Conservation (phyloP, 2,113 vertebrate genomes). For the Polyodon spathula region DNA sequence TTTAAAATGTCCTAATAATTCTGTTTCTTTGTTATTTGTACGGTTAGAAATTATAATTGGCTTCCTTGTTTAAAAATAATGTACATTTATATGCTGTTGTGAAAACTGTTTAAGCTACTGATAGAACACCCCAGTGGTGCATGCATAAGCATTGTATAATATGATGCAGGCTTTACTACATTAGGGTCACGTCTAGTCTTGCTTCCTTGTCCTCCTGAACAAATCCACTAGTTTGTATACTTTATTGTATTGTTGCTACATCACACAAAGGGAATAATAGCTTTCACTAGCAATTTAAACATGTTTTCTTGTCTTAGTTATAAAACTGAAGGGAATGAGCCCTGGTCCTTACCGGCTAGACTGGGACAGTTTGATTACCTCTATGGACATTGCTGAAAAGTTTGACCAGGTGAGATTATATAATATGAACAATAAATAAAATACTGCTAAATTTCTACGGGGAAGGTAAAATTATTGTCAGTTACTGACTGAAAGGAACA, state of each 20-base stretch:
- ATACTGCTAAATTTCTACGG: too few species aligned
- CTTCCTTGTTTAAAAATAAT: not conserved
- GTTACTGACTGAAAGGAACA: too few species aligned
- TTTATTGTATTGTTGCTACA: not conserved
- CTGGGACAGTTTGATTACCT: slow-evolving; percentile 76
- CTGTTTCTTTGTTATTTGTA: not conserved
- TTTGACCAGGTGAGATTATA: slow-evolving; percentile 56
- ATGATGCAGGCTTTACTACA: too few species aligned
- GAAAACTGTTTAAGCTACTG: too few species aligned
- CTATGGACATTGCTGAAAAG: slow-evolving; percentile 66
- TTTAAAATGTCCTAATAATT: not conserved
- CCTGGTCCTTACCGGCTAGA: slow-evolving; percentile 66
- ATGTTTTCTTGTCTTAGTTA: slow-evolving; percentile 50
- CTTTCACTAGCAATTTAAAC: slow-evolving; percentile 10
- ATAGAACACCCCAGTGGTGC: too few species aligned
- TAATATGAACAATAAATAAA: too few species aligned
- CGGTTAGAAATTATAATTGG: not conserved
- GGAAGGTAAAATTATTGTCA: too few species aligned
- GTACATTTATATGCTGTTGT: too few species aligned
- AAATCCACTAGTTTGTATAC: too few species aligned
- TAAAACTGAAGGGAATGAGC: slow-evolving; percentile 72
- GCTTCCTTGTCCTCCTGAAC: too few species aligned
- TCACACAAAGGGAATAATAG: not conserved
- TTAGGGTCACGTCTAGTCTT: too few species aligned
- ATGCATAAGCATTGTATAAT: too few species aligned